Conservation (phyloP, 2,113 vertebrate genomes). For the Zapornia atra region DNA sequence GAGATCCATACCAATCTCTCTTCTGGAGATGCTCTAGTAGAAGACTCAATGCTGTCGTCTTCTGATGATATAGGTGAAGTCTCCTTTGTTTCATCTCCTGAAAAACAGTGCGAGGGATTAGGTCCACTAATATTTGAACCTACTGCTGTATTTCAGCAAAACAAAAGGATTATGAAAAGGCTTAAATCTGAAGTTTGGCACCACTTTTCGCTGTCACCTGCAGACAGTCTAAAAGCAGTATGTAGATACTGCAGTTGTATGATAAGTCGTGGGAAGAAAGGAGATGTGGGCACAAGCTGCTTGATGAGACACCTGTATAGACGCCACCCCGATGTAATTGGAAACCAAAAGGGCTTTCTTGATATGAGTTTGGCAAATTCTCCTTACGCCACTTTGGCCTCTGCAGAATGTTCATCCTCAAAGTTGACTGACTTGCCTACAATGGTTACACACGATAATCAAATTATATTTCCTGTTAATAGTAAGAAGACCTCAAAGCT, state of each 20-base stretch:
- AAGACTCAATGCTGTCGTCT: constrained; percentile 68
- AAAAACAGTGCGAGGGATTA: constrained; percentile 73
- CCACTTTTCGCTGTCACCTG: constrained; percentile 89
- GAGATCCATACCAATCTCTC: constrained; percentile 71
- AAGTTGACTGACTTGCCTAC: constrained; percentile 76
- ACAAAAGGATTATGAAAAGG: constrained; percentile 91
- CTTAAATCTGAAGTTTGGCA: constrained; percentile 97
- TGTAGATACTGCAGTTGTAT: constrained; percentile 91
- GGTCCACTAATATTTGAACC: constrained; percentile 65
- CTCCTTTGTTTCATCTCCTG: constrained; percentile 78
- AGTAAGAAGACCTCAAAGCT: constrained; percentile 99
- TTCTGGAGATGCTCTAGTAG: constrained; percentile 75
- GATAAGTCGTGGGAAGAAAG: constrained; percentile 91
- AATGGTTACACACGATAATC: constrained; percentile 74
- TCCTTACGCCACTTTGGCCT: constrained; percentile 79
- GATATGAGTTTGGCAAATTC: constrained; percentile 77
- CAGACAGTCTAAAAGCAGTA: constrained; percentile 91
- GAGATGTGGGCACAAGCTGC: constrained; percentile 94
- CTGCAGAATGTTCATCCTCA: constrained; percentile 80
- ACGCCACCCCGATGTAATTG: constrained; percentile 88
- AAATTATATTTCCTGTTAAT: constrained; percentile 79
- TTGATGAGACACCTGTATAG: constrained; percentile 93
- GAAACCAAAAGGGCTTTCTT: constrained; percentile 83
- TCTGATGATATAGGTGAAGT: constrained; percentile 80
- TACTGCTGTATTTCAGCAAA: constrained; percentile 88